Conservation (phyloP, 1,140 invertebrate genomes). For the Danaus plexippus region DNA sequence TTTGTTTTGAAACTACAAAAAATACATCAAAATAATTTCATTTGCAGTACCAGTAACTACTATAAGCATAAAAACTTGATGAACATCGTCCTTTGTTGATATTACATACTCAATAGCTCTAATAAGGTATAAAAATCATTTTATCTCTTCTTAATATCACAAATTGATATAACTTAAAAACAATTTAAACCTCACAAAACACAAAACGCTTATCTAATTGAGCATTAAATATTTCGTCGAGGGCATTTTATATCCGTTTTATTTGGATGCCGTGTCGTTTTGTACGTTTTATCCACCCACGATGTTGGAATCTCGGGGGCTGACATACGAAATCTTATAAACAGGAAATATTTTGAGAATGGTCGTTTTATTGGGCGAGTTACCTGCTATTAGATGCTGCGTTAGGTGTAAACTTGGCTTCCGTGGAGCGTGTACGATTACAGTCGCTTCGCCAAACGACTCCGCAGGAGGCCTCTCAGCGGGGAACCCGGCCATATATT, state of each 20-base stretch:
- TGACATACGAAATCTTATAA: constrained; percentile 53
- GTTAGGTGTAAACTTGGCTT: constrained; percentile 68
- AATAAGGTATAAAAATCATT: constrained; percentile 31
- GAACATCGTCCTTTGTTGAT: constrained; percentile 33
- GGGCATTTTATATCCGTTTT: constrained; percentile 65
- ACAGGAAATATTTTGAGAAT: constrained; percentile 66
- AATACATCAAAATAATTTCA: constrained; percentile 55
- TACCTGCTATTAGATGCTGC: constrained; percentile 64
- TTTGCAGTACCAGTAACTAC: constrained; percentile 35
- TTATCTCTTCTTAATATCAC: constrained; percentile 47
- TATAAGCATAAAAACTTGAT: constrained; percentile 43
- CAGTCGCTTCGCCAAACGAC: constrained; percentile 52
- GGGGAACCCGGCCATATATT: constrained; percentile 56
- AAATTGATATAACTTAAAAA: constrained; percentile 55
- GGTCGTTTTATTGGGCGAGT: constrained; percentile 64
- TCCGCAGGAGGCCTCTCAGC: constrained; percentile 49
- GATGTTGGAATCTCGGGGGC: constrained; percentile 50
- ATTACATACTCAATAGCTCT: constrained; percentile 26
- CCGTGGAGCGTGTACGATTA: constrained; percentile 47
- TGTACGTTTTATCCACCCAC: constrained; percentile 65
- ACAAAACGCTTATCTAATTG: constrained; percentile 69
- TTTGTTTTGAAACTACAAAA: constrained; percentile 66
- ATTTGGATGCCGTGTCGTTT: constrained; percentile 57
- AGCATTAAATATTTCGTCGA: constrained; percentile 69
- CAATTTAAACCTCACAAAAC: constrained; percentile 61